phyloP scores from a whole-genome alignment of 2,888 invertebrate genomes.

The Acleris laterana region DNA sequence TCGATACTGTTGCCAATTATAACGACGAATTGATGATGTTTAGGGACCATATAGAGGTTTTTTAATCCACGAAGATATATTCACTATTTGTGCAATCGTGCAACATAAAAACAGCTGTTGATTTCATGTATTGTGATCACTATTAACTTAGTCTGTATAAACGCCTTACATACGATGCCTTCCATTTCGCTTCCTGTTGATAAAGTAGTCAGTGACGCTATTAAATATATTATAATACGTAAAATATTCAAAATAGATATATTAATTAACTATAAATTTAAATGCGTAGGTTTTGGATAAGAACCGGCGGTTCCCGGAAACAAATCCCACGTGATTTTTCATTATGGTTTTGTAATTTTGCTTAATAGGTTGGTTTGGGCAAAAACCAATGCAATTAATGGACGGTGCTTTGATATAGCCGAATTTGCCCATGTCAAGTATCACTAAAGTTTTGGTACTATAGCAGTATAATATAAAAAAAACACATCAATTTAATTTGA shows the following conservation, averaged over 20 bases:
- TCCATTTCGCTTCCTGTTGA: slow-evolving; percentile 51
- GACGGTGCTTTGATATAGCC: slow-evolving; percentile 51
- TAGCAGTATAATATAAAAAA: background rate
- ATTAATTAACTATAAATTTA: slow-evolving; percentile 8
- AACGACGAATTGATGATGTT: no score
- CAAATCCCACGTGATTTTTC: slow-evolving; percentile 47
- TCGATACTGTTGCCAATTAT: no score
- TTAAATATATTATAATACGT: slow-evolving; percentile 33
- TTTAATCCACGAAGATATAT: no score
- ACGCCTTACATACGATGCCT: slow-evolving; percentile 21
- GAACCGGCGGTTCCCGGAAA: slow-evolving; percentile 56
- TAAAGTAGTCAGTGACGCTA: slow-evolving; percentile 45
- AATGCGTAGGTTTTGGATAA: slow-evolving; percentile 17
- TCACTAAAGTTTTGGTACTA: background rate
- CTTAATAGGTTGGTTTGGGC: slow-evolving; percentile 54
- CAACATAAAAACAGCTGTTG: no score
- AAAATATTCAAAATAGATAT: slow-evolving; percentile 28
- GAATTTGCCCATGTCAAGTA: slow-evolving; percentile 23
- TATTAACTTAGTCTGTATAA: slow-evolving; percentile 14
- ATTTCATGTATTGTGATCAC: no score
- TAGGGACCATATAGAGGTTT: no score
- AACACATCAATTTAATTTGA: slow-evolving; percentile 17
- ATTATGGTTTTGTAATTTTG: slow-evolving; percentile 56
- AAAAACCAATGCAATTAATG: slow-evolving; percentile 48
- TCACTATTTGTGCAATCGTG: no score